Percentiles rank a stretch among this genome's conserved stretches.
Conservation (phyloP, 2,797 vertebrate species). For the Paramormyrops hopkinsi region DNA sequence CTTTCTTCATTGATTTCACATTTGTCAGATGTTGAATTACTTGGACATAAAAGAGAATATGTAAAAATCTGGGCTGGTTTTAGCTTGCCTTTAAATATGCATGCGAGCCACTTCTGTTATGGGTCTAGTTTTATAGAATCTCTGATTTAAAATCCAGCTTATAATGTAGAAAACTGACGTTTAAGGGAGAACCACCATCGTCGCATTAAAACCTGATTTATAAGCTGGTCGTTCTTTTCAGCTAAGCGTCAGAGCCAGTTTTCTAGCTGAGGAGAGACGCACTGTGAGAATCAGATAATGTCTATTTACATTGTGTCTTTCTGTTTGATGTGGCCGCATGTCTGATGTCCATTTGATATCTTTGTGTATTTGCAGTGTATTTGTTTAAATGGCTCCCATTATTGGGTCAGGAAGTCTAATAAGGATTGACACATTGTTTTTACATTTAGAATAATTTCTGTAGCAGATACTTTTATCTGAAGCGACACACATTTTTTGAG, state of each 20-base stretch:
- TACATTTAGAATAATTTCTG: background rate
- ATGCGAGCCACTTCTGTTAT: background rate
- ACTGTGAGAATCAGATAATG: background rate
- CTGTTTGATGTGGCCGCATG: background rate
- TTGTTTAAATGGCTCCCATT: background rate
- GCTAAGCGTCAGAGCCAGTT: background rate
- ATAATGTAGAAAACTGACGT: slow-evolving; percentile 5
- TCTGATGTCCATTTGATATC: background rate
- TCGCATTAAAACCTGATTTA: background rate
- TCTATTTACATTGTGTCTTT: background rate
- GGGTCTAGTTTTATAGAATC: background rate
- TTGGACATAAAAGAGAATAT: slow-evolving; percentile 6
- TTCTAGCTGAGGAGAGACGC: background rate
- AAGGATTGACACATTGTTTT: background rate
- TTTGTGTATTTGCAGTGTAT: background rate
- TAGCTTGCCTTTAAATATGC: background rate
- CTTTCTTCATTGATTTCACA: background rate
- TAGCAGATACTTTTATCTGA: background rate
- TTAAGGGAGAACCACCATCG: background rate
- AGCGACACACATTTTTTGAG: background rate
- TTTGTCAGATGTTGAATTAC: background rate
- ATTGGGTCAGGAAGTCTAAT: background rate
- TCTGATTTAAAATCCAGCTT: background rate
- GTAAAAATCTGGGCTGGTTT: slow-evolving; percentile 1
- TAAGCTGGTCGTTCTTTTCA: background rate